Base-by-base conservation (phyloP, 1,140 invertebrate species). In the Philopotamus ludificatus region DNA sequence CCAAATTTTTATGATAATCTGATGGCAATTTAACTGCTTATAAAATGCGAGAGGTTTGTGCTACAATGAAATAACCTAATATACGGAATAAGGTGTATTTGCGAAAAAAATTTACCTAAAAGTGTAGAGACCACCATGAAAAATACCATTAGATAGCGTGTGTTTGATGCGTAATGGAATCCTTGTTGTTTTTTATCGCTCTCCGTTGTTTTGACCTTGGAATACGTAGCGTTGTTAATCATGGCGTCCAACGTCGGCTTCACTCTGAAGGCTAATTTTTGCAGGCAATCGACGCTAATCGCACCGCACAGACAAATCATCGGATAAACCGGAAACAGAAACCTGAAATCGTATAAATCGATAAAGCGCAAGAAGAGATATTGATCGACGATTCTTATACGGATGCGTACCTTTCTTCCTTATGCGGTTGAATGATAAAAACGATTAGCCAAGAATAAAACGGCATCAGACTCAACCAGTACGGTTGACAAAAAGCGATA, bases 261-360 rank as follows among this genome's bases (percentile, higher is more conserved):
- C 1, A 91, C 70, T 18, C 87, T 84, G 72, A 87, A 91, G 64
- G 85, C 89, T 54, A 93, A 76, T 75, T 91, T 91, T 77, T 94
- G 90, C 42, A 91, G 68, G 39, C 86, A 84, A 77, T 95, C 93
- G 1, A 96, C 78, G 0, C 87, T 84, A 66, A 98, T 84, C 8
- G 95, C 93, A 0, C 91, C 94, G 70, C 86, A 86, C 2, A 99
- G 75, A 62, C 92, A 89, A 64, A 99, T 89, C 73, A 97, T 82
- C 23, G 94, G 94, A 81, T 98, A 99, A 4, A 98, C 85, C 1
- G 97, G 97, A 78, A 95, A 99, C n/a, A 99, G 79, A 81, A 99
- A 99, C 63, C 93, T 81, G 69, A 25, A 72, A 69, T 42, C 42
- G 51, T 59, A 42, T 15, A 21, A 57, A 42, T 58, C 42, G 50